Percentiles rank a stretch among this genome's conserved stretches.
Evolutionary conservation across 2,888 invertebrate species (phyloP).

Genomic region (Neocrepidodera transversa): DNA sequence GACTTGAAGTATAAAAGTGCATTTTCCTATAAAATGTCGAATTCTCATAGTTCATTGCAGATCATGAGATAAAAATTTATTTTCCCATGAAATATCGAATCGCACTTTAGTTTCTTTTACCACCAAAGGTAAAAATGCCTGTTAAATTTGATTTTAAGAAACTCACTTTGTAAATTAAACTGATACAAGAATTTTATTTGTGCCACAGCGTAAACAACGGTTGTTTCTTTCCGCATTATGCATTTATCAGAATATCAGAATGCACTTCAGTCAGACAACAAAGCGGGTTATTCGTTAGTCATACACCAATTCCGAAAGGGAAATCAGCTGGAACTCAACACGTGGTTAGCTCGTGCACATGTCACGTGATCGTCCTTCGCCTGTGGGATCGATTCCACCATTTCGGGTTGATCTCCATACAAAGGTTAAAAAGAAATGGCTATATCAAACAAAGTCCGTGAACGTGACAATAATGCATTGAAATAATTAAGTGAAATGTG

Average conservation of each 20-base stretch:
- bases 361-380: slow-evolving; percentile 52
- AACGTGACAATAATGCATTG: slow-evolving; percentile 13
- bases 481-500: slow-evolving; percentile 4
- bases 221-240: not conserved
- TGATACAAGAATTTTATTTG: too few species aligned
- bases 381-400: slow-evolving; percentile 54
- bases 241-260: too few species aligned
- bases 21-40: too few species aligned
- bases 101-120: too few species aligned
- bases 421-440: slow-evolving; percentile 24
- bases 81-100: too few species aligned
- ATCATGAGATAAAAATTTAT: too few species aligned
- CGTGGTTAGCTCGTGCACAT: slow-evolving; percentile 51
- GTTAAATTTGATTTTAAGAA: too few species aligned
- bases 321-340: slow-evolving; percentile 14
- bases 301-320: not conserved
- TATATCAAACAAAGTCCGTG: not conserved
- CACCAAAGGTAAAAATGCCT: too few species aligned
- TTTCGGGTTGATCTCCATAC: slow-evolving; percentile 26
- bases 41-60: too few species aligned
- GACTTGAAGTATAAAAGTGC: too few species aligned
- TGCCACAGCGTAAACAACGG: not conserved
- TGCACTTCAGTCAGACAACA: too few species aligned
- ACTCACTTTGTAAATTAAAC: too few species aligned
- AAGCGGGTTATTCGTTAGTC: not conserved